These are phyloP conservation scores for Hypolimnas misippus DNA, from an alignment of 2,888 invertebrate species.

Conservation along the genomic window DNA sequence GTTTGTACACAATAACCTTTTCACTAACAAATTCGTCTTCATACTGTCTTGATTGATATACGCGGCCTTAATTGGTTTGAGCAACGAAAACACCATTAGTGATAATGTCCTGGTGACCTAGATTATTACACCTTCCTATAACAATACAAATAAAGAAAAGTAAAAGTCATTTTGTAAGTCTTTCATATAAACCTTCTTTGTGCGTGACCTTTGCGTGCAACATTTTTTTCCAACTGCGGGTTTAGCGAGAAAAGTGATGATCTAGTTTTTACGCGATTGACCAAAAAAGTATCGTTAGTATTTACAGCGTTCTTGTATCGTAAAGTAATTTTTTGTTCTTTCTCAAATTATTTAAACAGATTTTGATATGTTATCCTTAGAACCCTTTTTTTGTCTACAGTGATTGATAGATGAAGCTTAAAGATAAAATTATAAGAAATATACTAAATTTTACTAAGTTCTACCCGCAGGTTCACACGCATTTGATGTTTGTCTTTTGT, in stretches of 20 bases:
- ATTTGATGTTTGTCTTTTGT: too few species aligned
- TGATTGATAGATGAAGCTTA: too few species aligned
- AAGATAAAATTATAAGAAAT: too few species aligned
- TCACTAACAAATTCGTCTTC: conserved; percentile 25
- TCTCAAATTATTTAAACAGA: too few species aligned
- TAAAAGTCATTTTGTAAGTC: conserved; percentile 32
- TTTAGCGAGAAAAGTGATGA: not conserved
- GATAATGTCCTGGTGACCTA: conserved; percentile 31
- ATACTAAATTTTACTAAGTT: too few species aligned
- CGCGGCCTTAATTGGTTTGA: conserved; percentile 36
- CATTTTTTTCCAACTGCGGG: not conserved
- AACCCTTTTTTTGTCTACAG: too few species aligned
- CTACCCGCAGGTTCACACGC: too few species aligned
- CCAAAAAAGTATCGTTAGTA: not conserved
- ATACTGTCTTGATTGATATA: conserved; percentile 36
- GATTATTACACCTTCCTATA: conserved; percentile 24
- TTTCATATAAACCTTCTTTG: conserved; percentile 24
- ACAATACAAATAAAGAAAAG: conserved; percentile 27
- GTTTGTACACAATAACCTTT: conserved; percentile 12
- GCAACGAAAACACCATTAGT: conserved; percentile 36
- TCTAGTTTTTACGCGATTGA: not conserved
- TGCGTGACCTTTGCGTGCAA: conserved; percentile 18
- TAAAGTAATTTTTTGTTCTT: too few species aligned
- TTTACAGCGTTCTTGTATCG: too few species aligned
- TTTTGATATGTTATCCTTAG: too few species aligned